phyloP scores from a whole-genome alignment of 2,797 vertebrate species.

The Bradypus variegatus region DNA sequence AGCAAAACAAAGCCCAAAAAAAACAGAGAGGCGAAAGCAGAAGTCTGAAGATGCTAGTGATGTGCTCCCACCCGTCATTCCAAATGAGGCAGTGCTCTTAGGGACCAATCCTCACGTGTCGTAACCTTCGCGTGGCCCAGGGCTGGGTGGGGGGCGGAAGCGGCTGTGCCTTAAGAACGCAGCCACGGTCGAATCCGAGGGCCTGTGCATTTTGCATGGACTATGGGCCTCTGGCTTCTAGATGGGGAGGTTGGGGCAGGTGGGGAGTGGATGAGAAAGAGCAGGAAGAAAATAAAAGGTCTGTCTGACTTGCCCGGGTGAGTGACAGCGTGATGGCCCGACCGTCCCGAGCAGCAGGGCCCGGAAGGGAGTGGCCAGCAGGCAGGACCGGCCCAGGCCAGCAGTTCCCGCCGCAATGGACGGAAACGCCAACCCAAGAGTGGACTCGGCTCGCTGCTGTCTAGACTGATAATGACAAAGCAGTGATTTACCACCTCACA shows the following conservation, averaged over 20 bases:
- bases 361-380: neutral
- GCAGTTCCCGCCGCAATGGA: no score
- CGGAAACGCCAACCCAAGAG: no score
- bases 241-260: neutral
- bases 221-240: neutral
- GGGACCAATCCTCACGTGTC: conserved; percentile 1
- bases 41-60: neutral
- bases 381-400: no score
- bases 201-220: neutral
- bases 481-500: no score
- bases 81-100: neutral
- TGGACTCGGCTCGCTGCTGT: no score
- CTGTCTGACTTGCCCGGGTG: no score
- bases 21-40: neutral
- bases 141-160: neutral
- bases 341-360: neutral
- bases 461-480: no score
- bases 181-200: neutral
- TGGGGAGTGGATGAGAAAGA: fast-evolving
- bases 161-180: no score
- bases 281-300: neutral
- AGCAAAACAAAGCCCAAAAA: conserved; percentile 10
- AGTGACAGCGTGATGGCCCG: no score
- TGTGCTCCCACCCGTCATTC: neutral
- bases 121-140: neutral